Evolutionary conservation across 2,113 vertebrate genomes (phyloP).

Genomic region (Eretmochelys imbricata): DNA sequence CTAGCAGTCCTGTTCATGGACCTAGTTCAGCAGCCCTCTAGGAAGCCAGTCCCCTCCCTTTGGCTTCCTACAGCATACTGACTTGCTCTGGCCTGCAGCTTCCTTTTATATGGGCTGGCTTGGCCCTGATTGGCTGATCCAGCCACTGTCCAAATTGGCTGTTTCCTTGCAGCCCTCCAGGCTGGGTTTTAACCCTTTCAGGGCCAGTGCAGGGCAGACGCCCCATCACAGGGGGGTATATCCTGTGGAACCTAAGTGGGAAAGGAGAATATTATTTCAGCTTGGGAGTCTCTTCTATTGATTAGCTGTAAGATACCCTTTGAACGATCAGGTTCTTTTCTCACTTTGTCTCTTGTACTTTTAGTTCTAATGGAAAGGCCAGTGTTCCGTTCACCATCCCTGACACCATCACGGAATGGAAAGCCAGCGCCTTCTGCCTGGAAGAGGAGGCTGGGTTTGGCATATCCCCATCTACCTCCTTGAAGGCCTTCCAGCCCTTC

Average conservation of each 20-base stretch:
- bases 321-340: background rate
- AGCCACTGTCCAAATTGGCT: no score
- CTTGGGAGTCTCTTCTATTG: background rate
- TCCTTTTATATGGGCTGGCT: no score
- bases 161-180: no score
- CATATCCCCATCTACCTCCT: slow-evolving; percentile 71
- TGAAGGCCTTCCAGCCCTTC: slow-evolving; percentile 86
- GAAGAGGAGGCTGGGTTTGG: slow-evolving; percentile 87
- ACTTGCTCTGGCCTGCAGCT: no score
- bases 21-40: no score
- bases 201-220: no score
- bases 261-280: background rate
- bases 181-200: no score
- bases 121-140: no score
- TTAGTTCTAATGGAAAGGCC: slow-evolving; percentile 68
- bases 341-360: background rate
- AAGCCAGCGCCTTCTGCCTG: slow-evolving; percentile 86
- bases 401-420: slow-evolving; percentile 92
- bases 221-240: no score
- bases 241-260: background rate
- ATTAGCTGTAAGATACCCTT: background rate
- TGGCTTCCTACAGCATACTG: no score
- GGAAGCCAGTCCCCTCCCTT: no score
- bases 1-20: no score
- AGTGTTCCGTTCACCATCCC: slow-evolving; percentile 77